Percentiles rank a stretch among this genome's conserved stretches.
Evolutionary conservation across 2,888 invertebrate species (phyloP).

Genomic region (Calliopum simillimum): DNA sequence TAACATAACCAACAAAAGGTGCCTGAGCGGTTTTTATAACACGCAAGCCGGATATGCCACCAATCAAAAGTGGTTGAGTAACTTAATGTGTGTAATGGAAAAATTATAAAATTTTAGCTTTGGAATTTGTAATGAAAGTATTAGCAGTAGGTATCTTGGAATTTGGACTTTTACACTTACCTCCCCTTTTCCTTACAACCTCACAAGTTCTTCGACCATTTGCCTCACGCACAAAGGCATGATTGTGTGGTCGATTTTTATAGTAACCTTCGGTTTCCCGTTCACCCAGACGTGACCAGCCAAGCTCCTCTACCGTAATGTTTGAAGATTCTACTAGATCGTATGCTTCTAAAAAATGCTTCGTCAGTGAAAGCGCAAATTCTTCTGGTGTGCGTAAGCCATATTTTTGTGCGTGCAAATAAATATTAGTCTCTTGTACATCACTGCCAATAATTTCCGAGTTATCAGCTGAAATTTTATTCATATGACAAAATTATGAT

Average conservation of each 20-base stretch:
- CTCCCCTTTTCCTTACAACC: conserved; percentile 45
- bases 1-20: conserved; percentile 47
- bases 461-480: conserved; percentile 43
- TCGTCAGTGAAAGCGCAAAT: conserved; percentile 46
- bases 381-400: conserved; percentile 47
- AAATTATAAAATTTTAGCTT: neutral
- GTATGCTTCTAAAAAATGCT: conserved; percentile 47
- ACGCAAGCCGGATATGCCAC: conserved; percentile 43
- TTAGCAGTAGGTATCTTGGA: too few species aligned
- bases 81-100: conserved; percentile 23
- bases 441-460: conserved; percentile 50
- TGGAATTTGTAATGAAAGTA: too few species aligned
- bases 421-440: conserved; percentile 47
- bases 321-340: conserved; percentile 45
- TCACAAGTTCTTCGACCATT: conserved; percentile 45
- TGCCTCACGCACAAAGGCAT: conserved; percentile 42
- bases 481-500: too few species aligned
- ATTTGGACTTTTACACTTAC: too few species aligned
- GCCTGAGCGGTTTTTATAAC: conserved; percentile 48
- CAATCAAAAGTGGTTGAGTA: conserved; percentile 43
- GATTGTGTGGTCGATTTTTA: conserved; percentile 44
- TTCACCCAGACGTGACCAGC: conserved; percentile 45
- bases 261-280: conserved; percentile 34
- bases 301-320: conserved; percentile 44
- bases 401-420: conserved; percentile 44